These are phyloP conservation scores for Gari tellinella DNA, from an alignment of 2,888 invertebrate genomes.

Conservation along the genomic window DNA sequence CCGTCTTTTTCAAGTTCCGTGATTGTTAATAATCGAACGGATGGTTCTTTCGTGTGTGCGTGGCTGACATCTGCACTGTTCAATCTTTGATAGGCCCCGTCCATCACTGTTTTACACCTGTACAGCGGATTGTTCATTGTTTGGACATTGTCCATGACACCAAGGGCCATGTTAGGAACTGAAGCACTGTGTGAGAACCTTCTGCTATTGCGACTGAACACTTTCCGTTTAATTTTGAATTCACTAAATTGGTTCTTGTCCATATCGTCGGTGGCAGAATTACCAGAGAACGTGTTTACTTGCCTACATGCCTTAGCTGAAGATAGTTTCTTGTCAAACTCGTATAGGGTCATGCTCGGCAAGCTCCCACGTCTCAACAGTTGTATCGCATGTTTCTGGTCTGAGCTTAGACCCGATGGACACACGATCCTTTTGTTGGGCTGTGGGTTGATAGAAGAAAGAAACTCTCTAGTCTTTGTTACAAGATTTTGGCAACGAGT, in stretches of 20 bases:
- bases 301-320: background rate
- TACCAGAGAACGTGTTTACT: too few species aligned
- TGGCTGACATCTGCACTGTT: conserved; percentile 19
- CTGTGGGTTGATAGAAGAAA: conserved; percentile 21
- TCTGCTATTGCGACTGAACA: conserved; percentile 18
- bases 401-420: conserved; percentile 11
- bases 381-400: conserved; percentile 14
- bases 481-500: conserved; percentile 1
- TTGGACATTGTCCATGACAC: background rate
- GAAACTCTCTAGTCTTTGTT: conserved; percentile 18
- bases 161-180: background rate
- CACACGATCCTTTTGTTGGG: conserved; percentile 29
- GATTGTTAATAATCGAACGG: too few species aligned
- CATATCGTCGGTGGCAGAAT: background rate
- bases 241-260: conserved; percentile 8
- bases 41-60: background rate
- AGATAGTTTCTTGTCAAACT: conserved; percentile 22
- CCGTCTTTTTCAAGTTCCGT: too few species aligned
- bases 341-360: conserved; percentile 25
- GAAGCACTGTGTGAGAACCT: background rate
- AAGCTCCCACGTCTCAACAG: conserved; percentile 10
- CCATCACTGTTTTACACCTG: conserved; percentile 15
- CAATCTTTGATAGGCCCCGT: conserved; percentile 17
- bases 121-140: conserved; percentile 4
- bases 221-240: conserved; percentile 26